Conservation (phyloP, 2,113 vertebrate genomes). For the Tragelaphus imberbis region DNA sequence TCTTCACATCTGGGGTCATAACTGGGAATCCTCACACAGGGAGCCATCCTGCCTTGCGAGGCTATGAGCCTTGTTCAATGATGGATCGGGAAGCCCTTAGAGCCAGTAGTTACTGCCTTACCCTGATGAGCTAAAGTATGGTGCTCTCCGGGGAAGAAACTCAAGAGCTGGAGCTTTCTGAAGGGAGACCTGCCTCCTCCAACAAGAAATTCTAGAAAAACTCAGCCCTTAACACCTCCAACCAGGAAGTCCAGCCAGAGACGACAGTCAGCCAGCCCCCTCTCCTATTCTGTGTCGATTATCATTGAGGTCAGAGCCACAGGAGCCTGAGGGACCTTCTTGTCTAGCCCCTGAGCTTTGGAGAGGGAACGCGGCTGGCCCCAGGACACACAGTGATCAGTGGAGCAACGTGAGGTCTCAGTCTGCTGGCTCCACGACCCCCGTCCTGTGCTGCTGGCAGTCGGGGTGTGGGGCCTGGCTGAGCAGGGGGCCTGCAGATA, state of each 20-base stretch:
- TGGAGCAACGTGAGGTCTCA: not conserved
- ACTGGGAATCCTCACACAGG: not conserved
- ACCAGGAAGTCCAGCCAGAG: not conserved
- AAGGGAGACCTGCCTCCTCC: not conserved
- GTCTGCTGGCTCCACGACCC: too few species aligned
- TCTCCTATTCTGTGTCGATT: not conserved
- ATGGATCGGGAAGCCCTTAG: accelerated
- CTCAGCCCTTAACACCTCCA: not conserved
- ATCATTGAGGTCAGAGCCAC: not conserved
- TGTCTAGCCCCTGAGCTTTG: not conserved
- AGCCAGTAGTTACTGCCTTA: accelerated
- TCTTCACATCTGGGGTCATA: not conserved
- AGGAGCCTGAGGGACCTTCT: not conserved
- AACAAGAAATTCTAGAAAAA: not conserved
- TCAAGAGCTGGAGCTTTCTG: not conserved
- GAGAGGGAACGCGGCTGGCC: not conserved
- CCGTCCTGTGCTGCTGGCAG: not conserved
- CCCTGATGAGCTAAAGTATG: not conserved
- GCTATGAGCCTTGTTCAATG: accelerated
- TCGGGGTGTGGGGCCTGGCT: accelerated
- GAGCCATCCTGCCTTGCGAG: accelerated
- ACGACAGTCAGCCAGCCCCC: not conserved
- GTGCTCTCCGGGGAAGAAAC: not conserved
- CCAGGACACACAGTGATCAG: not conserved
- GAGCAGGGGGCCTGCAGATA: accelerated